A percentile compares a stretch with the other conserved stretches of the same genome.
Evolutionary conservation across 2,888 invertebrate genomes (phyloP).

Genomic region (Sinodicranocentrus sp.): DNA sequence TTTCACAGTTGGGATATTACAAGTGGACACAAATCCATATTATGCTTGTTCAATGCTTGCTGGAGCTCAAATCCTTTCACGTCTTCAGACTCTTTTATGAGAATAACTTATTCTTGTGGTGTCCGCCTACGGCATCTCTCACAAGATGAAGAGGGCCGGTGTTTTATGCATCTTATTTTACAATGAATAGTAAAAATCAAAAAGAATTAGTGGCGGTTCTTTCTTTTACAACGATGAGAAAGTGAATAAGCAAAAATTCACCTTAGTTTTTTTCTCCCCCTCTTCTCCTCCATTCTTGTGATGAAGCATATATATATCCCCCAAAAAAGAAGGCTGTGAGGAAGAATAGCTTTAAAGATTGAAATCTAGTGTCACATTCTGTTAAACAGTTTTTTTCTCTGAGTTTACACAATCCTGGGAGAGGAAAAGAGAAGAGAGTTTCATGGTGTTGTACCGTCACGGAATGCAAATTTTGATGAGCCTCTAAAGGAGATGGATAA

Average conservation of each 20-base stretch:
- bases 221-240: neutral
- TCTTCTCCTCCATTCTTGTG: too few relatives aligned
- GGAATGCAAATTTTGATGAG: constrained; percentile 36
- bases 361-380: constrained; percentile 53
- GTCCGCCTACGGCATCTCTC: constrained; percentile 54
- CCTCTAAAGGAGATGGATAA: too few relatives aligned
- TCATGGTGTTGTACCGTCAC: neutral
- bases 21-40: neutral
- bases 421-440: neutral
- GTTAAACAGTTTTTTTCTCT: neutral
- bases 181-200: constrained; percentile 16
- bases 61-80: neutral
- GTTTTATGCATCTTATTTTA: constrained; percentile 28
- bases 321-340: too few relatives aligned
- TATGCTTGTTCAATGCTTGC: neutral
- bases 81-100: constrained; percentile 32
- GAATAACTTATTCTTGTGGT: constrained; percentile 48
- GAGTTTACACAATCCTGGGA: too few relatives aligned
- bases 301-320: too few relatives aligned
- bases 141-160: neutral
- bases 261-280: neutral
- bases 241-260: constrained; percentile 43
- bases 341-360: constrained; percentile 46
- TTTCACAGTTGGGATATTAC: neutral
- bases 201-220: constrained; percentile 30